Conservation (phyloP, 2,888 invertebrate species). For the Dryadula phaetusa region DNA sequence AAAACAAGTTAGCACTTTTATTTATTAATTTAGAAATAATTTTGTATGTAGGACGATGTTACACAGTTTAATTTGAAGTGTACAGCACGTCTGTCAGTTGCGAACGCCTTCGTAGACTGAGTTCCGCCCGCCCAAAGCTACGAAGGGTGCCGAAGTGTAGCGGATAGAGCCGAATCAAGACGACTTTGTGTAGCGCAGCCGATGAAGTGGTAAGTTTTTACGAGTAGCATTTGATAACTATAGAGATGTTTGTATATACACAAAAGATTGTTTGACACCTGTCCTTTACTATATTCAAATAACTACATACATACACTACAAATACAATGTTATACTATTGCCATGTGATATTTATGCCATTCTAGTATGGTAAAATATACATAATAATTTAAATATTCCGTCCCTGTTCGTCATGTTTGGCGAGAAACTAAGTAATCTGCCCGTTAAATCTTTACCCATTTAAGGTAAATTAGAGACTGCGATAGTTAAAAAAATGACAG, state of each 20-base stretch:
- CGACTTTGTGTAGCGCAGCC: constrained; percentile 76
- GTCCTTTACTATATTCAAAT: constrained; percentile 52
- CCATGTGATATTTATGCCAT: too few relatives aligned
- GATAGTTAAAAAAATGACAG: too few relatives aligned
- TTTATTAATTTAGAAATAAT: constrained; percentile 55
- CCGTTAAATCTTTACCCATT: too few relatives aligned
- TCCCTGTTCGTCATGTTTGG: too few relatives aligned
- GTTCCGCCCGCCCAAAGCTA: constrained; percentile 69
- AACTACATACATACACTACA: too few relatives aligned
- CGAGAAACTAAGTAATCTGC: too few relatives aligned
- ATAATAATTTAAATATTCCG: too few relatives aligned
- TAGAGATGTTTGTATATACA: constrained; percentile 64
- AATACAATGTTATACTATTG: too few relatives aligned
- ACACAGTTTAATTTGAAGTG: constrained; percentile 52
- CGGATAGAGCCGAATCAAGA: constrained; percentile 52
- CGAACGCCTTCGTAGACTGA: constrained; percentile 65
- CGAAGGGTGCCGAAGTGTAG: constrained; percentile 58
- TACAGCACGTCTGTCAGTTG: constrained; percentile 56
- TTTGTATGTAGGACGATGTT: constrained; percentile 63
- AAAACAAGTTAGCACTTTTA: constrained; percentile 45
- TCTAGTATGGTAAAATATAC: too few relatives aligned
- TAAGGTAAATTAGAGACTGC: too few relatives aligned
- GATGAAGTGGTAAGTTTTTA: constrained; percentile 84
- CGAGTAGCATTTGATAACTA: constrained; percentile 73
- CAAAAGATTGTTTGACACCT: constrained; percentile 74